Conservation (phyloP, 1,140 invertebrate genomes). For the Philotrypesis tridentata region DNA sequence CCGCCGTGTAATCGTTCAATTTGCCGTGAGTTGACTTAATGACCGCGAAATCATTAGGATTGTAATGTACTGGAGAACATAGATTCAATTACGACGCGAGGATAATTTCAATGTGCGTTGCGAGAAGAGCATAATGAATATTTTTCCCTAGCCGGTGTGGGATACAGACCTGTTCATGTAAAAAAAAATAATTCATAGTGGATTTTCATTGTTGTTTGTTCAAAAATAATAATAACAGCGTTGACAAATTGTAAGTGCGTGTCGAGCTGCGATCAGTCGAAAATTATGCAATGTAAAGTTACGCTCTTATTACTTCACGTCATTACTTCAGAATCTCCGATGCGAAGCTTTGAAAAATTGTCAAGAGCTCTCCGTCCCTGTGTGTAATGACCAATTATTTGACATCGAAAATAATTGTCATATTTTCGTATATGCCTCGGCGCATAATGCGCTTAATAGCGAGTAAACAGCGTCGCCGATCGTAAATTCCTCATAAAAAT, state of each 20-base stretch:
- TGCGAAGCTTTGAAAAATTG: not conserved
- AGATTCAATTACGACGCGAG: not conserved
- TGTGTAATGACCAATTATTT: slow-evolving; percentile 14
- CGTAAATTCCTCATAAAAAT: slow-evolving; percentile 36
- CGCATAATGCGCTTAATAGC: slow-evolving; percentile 18
- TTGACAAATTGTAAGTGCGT: too few relatives aligned
- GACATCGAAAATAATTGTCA: not conserved
- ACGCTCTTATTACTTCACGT: too few relatives aligned
- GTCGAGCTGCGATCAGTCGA: too few relatives aligned
- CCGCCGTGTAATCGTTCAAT: slow-evolving; percentile 30
- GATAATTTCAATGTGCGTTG: not conserved
- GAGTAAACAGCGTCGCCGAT: slow-evolving; percentile 28
- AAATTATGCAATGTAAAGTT: not conserved
- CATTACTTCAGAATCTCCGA: not conserved
- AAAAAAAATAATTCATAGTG: too few relatives aligned
- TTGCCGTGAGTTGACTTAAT: not conserved
- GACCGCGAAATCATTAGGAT: not conserved
- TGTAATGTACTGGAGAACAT: not conserved
- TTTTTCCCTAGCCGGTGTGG: too few relatives aligned
- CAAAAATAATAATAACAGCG: too few relatives aligned
- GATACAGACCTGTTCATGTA: too few relatives aligned
- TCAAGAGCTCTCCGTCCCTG: not conserved
- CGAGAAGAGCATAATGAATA: not conserved
- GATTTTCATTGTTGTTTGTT: too few relatives aligned
- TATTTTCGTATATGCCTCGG: not conserved